These are phyloP conservation scores for Cynopterus sphinx DNA, from an alignment of 2,797 vertebrate genomes.

Conservation along the genomic window DNA sequence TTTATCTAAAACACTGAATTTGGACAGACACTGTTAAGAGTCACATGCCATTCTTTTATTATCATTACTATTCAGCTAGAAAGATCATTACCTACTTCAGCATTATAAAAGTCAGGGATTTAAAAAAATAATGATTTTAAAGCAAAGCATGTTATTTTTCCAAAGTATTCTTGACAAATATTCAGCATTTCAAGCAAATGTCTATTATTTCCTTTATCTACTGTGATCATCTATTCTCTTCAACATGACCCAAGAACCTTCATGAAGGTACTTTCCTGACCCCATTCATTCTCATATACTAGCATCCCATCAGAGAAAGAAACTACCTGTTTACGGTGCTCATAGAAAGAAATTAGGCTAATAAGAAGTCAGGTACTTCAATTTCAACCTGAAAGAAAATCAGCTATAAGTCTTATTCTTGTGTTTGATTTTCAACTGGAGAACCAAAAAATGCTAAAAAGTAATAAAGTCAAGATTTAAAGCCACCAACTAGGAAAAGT, in stretches of 20 bases:
- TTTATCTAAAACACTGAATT: neutral
- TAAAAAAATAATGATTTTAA: conserved; percentile 37
- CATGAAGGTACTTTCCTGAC: neutral
- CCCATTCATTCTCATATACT: neutral
- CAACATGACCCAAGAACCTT: neutral
- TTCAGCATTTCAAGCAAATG: conserved; percentile 35
- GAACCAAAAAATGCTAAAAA: conserved; percentile 8
- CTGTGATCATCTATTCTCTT: neutral
- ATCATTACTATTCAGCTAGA: neutral
- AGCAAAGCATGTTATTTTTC: conserved; percentile 1
- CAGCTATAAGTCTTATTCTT: conserved; percentile 8
- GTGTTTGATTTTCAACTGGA: conserved; percentile 38
- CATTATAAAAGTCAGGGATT: conserved; percentile 8
- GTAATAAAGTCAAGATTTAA: conserved; percentile 18
- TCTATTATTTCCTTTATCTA: conserved; percentile 19
- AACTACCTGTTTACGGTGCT: conserved; percentile 1
- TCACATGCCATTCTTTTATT: neutral
- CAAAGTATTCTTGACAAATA: neutral
- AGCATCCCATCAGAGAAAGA: neutral
- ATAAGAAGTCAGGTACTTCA: neutral
- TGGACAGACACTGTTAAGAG: neutral
- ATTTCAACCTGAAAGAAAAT: conserved; percentile 59
- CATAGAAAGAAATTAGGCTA: conserved; percentile 43
- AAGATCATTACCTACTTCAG: neutral
- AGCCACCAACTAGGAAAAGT: conserved; percentile 48